phyloP scores from a whole-genome alignment of 1,140 invertebrate species.

The Ladona fulva region DNA sequence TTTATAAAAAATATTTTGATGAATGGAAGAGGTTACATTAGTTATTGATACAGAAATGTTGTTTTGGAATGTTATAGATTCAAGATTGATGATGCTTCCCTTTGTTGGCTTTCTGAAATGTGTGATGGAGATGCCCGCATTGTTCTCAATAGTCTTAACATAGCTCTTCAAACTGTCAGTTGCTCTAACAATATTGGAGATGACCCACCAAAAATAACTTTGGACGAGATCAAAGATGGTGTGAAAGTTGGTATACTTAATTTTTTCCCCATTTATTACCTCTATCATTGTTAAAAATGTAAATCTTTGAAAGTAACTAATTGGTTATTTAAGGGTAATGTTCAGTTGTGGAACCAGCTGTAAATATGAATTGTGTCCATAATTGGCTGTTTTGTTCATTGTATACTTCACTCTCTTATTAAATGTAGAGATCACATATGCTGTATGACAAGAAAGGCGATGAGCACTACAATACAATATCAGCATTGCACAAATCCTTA shows the following conservation, averaged over 20 bases:
- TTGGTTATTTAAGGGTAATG: no score
- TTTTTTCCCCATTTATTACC: no score
- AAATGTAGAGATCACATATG: constrained; percentile 55
- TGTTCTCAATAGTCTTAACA: constrained; percentile 65
- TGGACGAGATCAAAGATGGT: constrained; percentile 53
- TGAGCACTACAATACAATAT: constrained; percentile 75
- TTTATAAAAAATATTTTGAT: constrained; percentile 8
- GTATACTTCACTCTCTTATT: constrained; percentile 19
- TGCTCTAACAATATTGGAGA: constrained; percentile 27
- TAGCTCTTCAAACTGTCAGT: constrained; percentile 47
- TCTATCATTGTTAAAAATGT: not conserved
- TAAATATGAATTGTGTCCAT: no score
- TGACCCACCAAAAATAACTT: constrained; percentile 37
- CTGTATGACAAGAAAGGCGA: constrained; percentile 72
- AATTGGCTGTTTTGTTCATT: no score
- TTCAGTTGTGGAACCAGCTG: no score
- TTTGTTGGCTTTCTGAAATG: constrained; percentile 61
- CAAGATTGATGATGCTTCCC: constrained; percentile 48
- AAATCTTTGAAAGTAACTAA: not conserved
- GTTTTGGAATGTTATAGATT: constrained; percentile 14
- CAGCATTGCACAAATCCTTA: constrained; percentile 78
- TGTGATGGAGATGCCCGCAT: constrained; percentile 74
- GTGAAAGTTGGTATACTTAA: constrained; percentile 49
- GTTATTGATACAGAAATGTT: not conserved
- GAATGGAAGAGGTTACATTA: no score